Conservation (phyloP, 92 coral and sea anemone genomes). For the Porites cylindrica region DNA sequence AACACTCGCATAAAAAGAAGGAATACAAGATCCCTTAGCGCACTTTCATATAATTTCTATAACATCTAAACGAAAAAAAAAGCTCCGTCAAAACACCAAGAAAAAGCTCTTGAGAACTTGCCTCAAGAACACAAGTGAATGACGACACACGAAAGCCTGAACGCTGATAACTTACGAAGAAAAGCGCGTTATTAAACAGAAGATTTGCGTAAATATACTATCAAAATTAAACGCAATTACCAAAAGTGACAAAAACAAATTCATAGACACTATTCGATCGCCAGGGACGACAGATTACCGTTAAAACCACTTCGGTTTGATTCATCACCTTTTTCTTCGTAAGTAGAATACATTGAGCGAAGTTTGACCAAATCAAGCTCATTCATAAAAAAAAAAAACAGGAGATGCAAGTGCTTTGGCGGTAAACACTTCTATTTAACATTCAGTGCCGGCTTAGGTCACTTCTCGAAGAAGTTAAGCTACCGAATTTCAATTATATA, state of each 20-base stretch:
- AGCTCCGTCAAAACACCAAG: not conserved
- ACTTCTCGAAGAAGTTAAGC: not conserved
- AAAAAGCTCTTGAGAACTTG: not conserved
- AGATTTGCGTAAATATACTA: not conserved
- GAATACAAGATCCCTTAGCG: not conserved
- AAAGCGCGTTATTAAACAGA: not conserved
- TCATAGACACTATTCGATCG: not conserved
- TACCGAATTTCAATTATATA: not conserved
- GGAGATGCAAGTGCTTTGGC: not conserved
- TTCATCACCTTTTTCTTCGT: not conserved
- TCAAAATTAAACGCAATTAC: not conserved
- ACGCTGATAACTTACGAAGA: not conserved
- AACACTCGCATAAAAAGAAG: not conserved
- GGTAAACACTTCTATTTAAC: not conserved
- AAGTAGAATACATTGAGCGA: not conserved
- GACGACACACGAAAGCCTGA: not conserved
- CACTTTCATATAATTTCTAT: not conserved
- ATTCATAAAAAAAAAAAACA: not conserved
- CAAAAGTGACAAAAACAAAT: not conserved
- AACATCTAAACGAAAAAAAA: not conserved
- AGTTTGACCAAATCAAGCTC: not conserved
- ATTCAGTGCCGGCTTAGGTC: not conserved
- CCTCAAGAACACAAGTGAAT: not conserved
- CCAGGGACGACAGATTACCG: slow-evolving; percentile 4
- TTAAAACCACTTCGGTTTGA: slow-evolving; percentile 18